Evolutionary conservation across 2,888 invertebrate species (phyloP).

Genomic region (Sminthurinus aureus): DNA sequence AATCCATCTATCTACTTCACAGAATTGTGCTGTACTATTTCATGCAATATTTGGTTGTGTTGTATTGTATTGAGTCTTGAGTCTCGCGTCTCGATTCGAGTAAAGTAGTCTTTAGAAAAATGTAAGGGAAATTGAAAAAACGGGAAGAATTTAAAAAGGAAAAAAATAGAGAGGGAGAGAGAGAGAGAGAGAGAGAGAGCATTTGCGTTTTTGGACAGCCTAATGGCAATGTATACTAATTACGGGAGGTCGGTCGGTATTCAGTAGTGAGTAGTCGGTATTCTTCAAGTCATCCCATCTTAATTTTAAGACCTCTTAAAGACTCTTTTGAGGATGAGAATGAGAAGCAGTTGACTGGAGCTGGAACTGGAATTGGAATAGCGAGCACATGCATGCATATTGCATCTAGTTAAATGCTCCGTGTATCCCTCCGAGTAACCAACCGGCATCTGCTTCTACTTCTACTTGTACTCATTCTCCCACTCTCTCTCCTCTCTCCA

Average conservation of each 20-base stretch:
- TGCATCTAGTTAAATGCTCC: background rate
- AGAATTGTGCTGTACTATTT: too few species aligned
- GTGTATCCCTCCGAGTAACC: background rate
- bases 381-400: too few species aligned
- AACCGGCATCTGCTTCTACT: background rate
- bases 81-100: too few species aligned
- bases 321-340: constrained; percentile 14
- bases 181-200: constrained; percentile 5
- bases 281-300: constrained; percentile 13
- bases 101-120: too few species aligned
- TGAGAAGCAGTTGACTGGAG: background rate
- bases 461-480: too few species aligned
- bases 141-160: background rate
- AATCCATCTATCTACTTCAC: too few species aligned
- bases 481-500: background rate
- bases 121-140: too few species aligned
- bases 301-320: constrained; percentile 31
- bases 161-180: too few species aligned
- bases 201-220: constrained; percentile 8
- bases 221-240: constrained; percentile 24
- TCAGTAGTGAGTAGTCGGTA: too few species aligned
- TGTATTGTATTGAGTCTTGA: too few species aligned
- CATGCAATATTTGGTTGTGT: too few species aligned
- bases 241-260: constrained; percentile 22
- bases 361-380: too few species aligned